Percentiles rank a stretch among this genome's conserved stretches.
phyloP scores from a whole-genome alignment of 2,888 invertebrate genomes.

The Philereme transversata region DNA sequence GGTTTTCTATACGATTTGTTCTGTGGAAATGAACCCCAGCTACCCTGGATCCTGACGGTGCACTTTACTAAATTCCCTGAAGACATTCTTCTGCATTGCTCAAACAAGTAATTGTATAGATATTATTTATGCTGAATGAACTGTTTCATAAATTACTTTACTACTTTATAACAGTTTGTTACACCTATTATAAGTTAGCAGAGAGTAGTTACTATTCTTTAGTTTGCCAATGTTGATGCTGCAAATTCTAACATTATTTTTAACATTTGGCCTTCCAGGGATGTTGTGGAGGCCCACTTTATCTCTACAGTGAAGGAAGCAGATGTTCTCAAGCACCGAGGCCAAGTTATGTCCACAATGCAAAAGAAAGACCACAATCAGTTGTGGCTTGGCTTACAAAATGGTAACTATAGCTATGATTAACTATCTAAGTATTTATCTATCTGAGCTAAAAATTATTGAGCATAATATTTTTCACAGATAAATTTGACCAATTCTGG shows the following conservation, averaged over 20 bases:
- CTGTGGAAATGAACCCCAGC: constrained; percentile 86
- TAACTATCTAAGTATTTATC: background rate
- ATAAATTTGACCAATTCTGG: constrained; percentile 99
- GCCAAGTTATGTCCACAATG: constrained; percentile 95
- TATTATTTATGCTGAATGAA: too few species aligned
- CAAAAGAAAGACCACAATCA: constrained; percentile 98
- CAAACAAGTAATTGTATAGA: constrained; percentile 87
- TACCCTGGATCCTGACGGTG: constrained; percentile 97
- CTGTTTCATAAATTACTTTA: background rate
- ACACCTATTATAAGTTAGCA: background rate
- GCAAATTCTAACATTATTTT: too few species aligned
- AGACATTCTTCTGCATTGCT: constrained; percentile 92
- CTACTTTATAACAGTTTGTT: background rate
- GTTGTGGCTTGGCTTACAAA: constrained; percentile 96
- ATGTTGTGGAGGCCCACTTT: constrained; percentile 96
- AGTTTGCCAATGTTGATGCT: too few species aligned
- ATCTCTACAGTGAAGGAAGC: constrained; percentile 99
- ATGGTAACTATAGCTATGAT: constrained; percentile 85
- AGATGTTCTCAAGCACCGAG: constrained; percentile 97
- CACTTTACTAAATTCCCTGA: constrained; percentile 98
- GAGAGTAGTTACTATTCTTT: too few species aligned
- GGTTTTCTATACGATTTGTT: constrained; percentile 96
- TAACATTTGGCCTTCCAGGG: constrained; percentile 81
- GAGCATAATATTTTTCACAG: constrained; percentile 75
- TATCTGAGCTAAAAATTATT: background rate